Base-by-base conservation (phyloP, 1,140 invertebrate species). In the Brachionus calyciflorus region DNA sequence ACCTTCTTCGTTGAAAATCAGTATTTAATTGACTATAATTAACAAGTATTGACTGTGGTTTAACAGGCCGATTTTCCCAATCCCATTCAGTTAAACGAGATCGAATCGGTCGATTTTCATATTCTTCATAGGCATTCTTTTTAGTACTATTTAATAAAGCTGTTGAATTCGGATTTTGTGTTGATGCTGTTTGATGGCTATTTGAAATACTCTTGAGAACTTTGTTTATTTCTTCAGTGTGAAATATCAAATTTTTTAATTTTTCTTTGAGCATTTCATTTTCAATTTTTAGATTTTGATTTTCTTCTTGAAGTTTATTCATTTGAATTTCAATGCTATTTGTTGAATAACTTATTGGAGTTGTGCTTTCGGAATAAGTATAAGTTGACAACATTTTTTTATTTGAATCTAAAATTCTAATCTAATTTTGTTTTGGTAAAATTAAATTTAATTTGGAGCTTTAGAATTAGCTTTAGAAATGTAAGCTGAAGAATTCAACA, bases 1-100 rank as follows among this genome's bases (percentile, higher is more conserved):
- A 65, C n/a, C 60, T 65, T 44, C 60, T 65, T 65, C 60, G 2
- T 44, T 65, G 33, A 24, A 41, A 46, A 65, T 65, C 40, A 3
- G 7, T 14, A 37, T 41, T 65, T 0, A 41, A 14, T 24, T 44
- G 33, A 44, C 21, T 65, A 37, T 37, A 37, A 37, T 37, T 37
- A 19, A 44, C 12, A 44, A 65, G 44, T 9, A 65, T 65, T 24
- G 60, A 65, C 9, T 37, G 6, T 65, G 60, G 60, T 21, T 65
- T 65, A 14, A 65, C 30, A 1, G 60, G 60, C 21, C 30, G 28
- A 14, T 44, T 65, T 44, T 65, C 60, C 60, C 60, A 65, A 24
- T 65, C 60, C 60, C 60, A 65, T 65, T 65, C 60, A 46, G 40
- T 37, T 5, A 65, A 19, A 44, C 19, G 37, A 46, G 19, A 26